Base-by-base conservation (phyloP, 2,797 vertebrate genomes). In the Hafferia zeledoni region DNA sequence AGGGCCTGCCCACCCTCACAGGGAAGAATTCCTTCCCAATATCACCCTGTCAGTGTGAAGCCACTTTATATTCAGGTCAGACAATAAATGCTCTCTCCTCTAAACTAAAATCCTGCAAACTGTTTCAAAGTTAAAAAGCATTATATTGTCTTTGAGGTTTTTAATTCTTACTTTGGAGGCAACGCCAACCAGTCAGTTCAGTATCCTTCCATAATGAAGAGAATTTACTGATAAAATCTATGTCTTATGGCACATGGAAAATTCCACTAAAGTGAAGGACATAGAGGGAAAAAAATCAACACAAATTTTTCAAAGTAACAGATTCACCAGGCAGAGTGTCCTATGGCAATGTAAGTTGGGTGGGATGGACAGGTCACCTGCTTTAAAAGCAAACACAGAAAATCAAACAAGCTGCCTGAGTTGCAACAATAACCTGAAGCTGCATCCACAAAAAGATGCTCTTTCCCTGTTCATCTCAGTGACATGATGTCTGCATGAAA, bases 1-100 rank as follows among this genome's bases (percentile, higher is more conserved):
- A 79, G 27, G 27, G 37, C 43, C 59, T 60, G 1, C 1, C 14
- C 53, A 52, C 8, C 30, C 46, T 67, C 20, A 1, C 20, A 68
- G 13, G 0, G 41, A 75, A 2, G 0, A 75, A 89, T 49, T 69
- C 0, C 41, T 61, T 19, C 31, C 56, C 35, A 18, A 15, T 2
- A 70, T 17, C 35, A 39, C 35, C 31, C 18, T 19, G 6, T 31
- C 20, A 27, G 0, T 6, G 33, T 12, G 39, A 67, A 75, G 41
- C 7, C 33, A 55, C 46, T 83, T 90, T 35, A 75, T 33, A 68
- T 14, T 35, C 46, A 72, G 17, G 17, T 5, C 57, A 78, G n/a
- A 33, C 18, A 90, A 49, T 4, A 63, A 55, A 67, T 5, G 12
- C 7, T 39, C 61, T 23, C 10, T 41, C 25, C 44, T 75, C 30